Base-by-base conservation (phyloP, 1,140 invertebrate genomes). In the Globodera rostochiensis region DNA sequence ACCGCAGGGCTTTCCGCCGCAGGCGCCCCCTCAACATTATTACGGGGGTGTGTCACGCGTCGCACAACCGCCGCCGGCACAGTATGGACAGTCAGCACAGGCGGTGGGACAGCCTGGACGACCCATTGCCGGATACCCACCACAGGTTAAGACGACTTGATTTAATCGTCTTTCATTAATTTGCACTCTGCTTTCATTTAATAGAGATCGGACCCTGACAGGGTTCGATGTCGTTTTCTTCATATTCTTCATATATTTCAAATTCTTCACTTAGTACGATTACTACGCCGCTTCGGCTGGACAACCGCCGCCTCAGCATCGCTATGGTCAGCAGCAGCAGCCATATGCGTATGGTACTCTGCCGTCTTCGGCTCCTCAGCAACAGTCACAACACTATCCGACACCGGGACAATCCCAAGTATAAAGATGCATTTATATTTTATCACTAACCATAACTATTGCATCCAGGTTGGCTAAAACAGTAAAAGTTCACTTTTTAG, bases 1-100 rank as follows among this genome's bases (percentile, higher is more conserved):
- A 4, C 73, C 71, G 25, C 77, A 84, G n/a, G 83, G 60, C 47
- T 84, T 79, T 46, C 85, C 80, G 60, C 74, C 74, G 8, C 84
- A 85, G 50, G 78, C 79, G 49, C 85, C 79, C 4, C 70, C 70
- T n/a, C 83, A 80, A 50, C 73, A 49, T 19, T 82, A 83, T 57
- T 83, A 83, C 76, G 53, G 11, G 49, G 15, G 45, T 73, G 21
- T 49, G n/a, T 13, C 79, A 46, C 74, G 73, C 4, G 67, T 45
- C 5, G 71, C n/a, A 66, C 19, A 25, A 36, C 53, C 81, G 21
- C 79, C 77, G 7, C 50, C 78, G 19, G 46, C 84, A 21, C 83
- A 84, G 60, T 49, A 60, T 46, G 47, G 81, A 45, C 74, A 80
- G 25, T 67, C 81, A 67, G 67, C 73, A 36, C 74, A 83, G 69